phyloP scores from a whole-genome alignment of 1,140 invertebrate species.

The Drosophila chauvacae region DNA sequence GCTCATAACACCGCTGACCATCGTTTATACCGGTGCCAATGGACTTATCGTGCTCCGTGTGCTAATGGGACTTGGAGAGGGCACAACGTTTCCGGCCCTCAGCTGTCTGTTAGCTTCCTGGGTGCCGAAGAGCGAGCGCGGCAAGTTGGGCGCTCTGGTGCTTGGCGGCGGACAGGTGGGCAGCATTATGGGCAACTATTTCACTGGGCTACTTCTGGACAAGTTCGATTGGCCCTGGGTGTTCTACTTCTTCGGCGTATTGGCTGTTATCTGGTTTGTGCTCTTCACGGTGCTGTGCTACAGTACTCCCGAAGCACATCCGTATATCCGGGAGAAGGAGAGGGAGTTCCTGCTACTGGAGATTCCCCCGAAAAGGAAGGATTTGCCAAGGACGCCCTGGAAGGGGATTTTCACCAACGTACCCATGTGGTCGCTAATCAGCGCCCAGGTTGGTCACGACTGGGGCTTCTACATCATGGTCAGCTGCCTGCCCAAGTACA shows the following conservation, averaged over 20 bases:
- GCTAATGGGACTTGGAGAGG: constrained; percentile 88
- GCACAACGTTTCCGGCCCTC: constrained; percentile 90
- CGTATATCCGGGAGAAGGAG: constrained; percentile 89
- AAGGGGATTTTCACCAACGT: constrained; percentile 87
- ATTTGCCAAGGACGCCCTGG: constrained; percentile 85
- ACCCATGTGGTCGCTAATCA: constrained; percentile 86
- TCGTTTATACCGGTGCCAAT: constrained; percentile 78
- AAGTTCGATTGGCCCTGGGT: constrained; percentile 89
- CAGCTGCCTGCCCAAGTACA: constrained; percentile 90
- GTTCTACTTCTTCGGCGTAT: constrained; percentile 91
- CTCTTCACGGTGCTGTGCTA: constrained; percentile 84
- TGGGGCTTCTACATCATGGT: constrained; percentile 95
- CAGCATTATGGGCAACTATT: constrained; percentile 89
- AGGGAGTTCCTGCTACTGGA: constrained; percentile 86
- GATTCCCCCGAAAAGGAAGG: constrained; percentile 32
- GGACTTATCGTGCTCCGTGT: constrained; percentile 87
- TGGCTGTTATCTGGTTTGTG: constrained; percentile 89
- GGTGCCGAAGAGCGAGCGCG: constrained; percentile 89
- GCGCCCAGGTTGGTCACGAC: constrained; percentile 89
- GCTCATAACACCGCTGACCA: not conserved
- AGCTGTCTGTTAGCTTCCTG: constrained; percentile 88
- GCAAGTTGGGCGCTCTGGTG: constrained; percentile 88
- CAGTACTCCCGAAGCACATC: constrained; percentile 88
- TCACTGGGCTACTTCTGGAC: constrained; percentile 88
- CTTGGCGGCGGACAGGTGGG: constrained; percentile 89